A percentile compares a stretch with the other conserved stretches of the same genome.
Conservation (phyloP, 2,113 vertebrate species). For the Corvus moneduloides region DNA sequence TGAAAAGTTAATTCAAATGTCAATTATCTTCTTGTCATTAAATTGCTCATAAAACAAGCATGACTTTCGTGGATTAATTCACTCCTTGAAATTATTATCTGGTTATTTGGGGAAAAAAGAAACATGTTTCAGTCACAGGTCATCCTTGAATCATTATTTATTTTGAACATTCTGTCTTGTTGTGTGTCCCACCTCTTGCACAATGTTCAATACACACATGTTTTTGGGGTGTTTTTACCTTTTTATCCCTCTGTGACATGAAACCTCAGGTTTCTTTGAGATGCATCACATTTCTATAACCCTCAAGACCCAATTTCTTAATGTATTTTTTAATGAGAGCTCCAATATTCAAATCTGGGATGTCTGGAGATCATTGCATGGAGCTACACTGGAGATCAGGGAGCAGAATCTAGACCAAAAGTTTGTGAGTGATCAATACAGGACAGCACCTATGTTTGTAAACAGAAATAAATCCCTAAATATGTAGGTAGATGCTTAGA, state of each 20-base stretch:
- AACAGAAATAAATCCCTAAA: background rate
- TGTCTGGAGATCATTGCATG: background rate
- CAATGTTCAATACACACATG: fast-evolving
- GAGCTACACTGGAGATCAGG: background rate
- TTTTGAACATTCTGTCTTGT: background rate
- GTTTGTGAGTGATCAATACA: background rate
- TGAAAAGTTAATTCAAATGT: background rate
- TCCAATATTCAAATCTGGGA: background rate
- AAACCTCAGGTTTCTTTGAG: background rate
- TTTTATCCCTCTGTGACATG: background rate
- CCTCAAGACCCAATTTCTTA: background rate
- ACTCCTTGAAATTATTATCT: background rate
- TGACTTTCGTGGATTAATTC: background rate
- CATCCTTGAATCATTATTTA: background rate
- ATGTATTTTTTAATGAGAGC: background rate
- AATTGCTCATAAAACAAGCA: background rate
- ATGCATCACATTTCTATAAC: background rate
- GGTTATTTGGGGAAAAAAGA: background rate
- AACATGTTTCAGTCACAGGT: background rate
- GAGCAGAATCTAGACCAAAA: background rate
- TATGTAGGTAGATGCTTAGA: background rate
- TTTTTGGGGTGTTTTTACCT: fast-evolving
- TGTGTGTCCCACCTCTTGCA: background rate
- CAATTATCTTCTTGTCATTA: conserved; percentile 7
- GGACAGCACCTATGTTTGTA: background rate